Base-by-base conservation (phyloP, 2,888 invertebrate genomes). In the Hypomecis atomaria region DNA sequence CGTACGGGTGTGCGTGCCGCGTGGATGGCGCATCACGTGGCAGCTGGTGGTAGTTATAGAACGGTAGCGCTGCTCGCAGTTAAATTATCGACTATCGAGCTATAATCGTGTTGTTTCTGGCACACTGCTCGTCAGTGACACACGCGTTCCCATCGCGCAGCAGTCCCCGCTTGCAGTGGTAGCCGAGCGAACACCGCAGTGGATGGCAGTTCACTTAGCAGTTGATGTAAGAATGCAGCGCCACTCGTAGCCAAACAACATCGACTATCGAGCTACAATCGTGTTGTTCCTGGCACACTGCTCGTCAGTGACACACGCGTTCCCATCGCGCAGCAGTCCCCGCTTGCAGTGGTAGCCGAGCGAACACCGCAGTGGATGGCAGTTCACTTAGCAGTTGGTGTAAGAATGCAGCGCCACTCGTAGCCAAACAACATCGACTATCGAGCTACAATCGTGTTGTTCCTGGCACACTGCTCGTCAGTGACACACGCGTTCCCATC, bases 341-440 rank as follows among this genome's bases (percentile, higher is more conserved):
- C 76, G 66, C 34, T 72, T 78, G 72, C 90, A 89, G 64, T 86
- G 83, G 63, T 89, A 88, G 40, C 86, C 87, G 6, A 86, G 81
- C 4, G 70, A 62, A 61, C 89, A 89, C 10, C 81, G 78, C 11
- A 56, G 47, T 1, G 56, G 56, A n/a, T 38, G 23, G 33, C 56
- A 38, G 1, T 23, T 36, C 33, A 47, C 38, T n/a, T 47, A n/a
- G 9, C 56, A 56, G 7, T 36, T 13, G 34, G 2, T 1, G 36
- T 5, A n/a, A n/a, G n/a, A n/a, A n/a, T 3, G 7, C 11, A 23
- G 23, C 3, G 23, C 23, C 3, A 3, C 23, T 23, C 23, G 23
- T 3, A 23, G 23, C 40, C 4, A 40, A 7, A 34, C 8, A 4
- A n/a, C 5, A 38, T 50, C 34, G 38, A 56, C 8, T 40, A 10